Evolutionary conservation across 2,888 invertebrate genomes (phyloP).

Genomic region (Saturnia pavonia): DNA sequence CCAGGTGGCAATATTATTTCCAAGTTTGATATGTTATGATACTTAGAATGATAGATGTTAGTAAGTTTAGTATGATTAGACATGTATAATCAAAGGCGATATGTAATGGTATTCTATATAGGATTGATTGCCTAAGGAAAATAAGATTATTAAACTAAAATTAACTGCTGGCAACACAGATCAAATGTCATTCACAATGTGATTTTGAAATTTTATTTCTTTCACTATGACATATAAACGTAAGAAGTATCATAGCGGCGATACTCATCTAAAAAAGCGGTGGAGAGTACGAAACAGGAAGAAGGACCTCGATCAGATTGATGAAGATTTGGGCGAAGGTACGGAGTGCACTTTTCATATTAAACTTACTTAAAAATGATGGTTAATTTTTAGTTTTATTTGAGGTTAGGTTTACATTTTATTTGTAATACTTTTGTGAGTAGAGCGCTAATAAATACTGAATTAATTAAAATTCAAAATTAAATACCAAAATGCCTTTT

Average conservation of each 20-base stretch:
- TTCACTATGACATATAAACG: conserved; percentile 86
- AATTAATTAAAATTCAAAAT: background rate
- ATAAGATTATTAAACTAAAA: background rate
- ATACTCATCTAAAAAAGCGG: conserved; percentile 89
- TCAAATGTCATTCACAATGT: background rate
- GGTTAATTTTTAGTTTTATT: conserved; percentile 37
- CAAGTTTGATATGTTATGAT: too few relatives aligned
- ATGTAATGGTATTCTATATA: too few relatives aligned
- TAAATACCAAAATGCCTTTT: background rate
- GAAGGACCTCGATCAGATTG: conserved; percentile 91
- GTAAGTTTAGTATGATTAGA: too few relatives aligned
- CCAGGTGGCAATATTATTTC: too few relatives aligned
- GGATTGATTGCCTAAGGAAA: background rate
- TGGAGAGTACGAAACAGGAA: conserved; percentile 89
- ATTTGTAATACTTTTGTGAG: background rate
- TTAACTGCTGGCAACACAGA: background rate
- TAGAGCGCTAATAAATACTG: background rate
- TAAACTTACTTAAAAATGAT: conserved; percentile 29
- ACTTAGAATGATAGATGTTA: too few relatives aligned
- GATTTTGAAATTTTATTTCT: background rate
- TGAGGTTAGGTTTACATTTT: conserved; percentile 44
- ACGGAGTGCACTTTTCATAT: conserved; percentile 26
- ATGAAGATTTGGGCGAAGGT: conserved; percentile 74
- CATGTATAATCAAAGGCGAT: too few relatives aligned
- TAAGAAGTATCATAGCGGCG: conserved; percentile 90